Percentiles rank a stretch among this genome's conserved stretches.
These are phyloP conservation scores for Cremastinae sp. DNA, from an alignment of 2,888 invertebrate species.

Conservation along the genomic window DNA sequence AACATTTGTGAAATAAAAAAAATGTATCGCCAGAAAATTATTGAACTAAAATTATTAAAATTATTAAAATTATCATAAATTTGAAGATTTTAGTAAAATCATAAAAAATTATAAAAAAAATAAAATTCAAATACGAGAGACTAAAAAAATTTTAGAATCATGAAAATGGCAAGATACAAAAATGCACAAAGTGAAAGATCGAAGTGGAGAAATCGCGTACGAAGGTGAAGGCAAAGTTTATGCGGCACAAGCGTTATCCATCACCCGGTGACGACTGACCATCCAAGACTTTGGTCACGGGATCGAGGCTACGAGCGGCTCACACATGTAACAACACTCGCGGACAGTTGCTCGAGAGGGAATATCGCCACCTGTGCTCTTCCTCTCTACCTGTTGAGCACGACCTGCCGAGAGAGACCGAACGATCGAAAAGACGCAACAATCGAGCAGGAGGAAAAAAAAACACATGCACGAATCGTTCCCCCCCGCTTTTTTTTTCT, in stretches of 20 bases:
- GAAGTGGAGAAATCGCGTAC: slow-evolving; percentile 1
- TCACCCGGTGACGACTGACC: slow-evolving; percentile 71
- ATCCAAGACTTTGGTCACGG: slow-evolving; percentile 66
- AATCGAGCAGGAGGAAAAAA: slow-evolving; percentile 51
- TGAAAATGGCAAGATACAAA: too few species aligned
- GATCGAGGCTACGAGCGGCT: slow-evolving; percentile 41
- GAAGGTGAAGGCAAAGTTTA: slow-evolving; percentile 26
- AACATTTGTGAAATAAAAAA: too few species aligned
- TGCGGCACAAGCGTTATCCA: slow-evolving; percentile 66
- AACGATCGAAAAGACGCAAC: slow-evolving; percentile 46
- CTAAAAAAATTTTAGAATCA: too few species aligned
- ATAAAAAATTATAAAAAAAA: too few species aligned
- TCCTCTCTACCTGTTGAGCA: slow-evolving; percentile 71
- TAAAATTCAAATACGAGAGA: too few species aligned
- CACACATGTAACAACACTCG: slow-evolving; percentile 28
- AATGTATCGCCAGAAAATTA: too few species aligned
- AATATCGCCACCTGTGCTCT: slow-evolving; percentile 73
- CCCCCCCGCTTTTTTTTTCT: slow-evolving; percentile 38
- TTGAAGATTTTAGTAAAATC: too few species aligned
- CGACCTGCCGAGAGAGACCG: slow-evolving; percentile 29
- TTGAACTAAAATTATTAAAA: too few species aligned
- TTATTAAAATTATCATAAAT: too few species aligned
- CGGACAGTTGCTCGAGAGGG: slow-evolving; percentile 58
- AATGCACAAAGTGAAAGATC: neutral
- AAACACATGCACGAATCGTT: slow-evolving; percentile 45